Evolutionary conservation across 2,797 vertebrate genomes (phyloP).

Genomic region (Sciurus vulgaris): DNA sequence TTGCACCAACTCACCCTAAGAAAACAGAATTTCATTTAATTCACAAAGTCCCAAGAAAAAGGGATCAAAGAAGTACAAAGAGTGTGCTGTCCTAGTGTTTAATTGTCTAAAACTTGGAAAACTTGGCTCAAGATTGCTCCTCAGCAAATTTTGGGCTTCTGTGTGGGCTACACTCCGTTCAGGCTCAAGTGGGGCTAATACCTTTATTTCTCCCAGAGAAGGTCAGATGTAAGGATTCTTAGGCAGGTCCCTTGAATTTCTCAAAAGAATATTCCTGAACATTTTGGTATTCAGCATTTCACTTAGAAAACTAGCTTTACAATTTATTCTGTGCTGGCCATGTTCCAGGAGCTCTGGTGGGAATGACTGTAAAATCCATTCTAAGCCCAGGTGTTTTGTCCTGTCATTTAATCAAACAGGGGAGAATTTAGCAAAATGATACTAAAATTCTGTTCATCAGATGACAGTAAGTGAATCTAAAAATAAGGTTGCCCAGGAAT

Average conservation of each 20-base stretch:
- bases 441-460: not conserved
- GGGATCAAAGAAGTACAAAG: not conserved
- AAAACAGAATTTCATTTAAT: not conserved
- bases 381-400: not conserved
- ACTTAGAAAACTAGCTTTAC: not conserved
- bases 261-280: not conserved
- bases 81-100: not conserved
- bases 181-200: not conserved
- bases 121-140: not conserved
- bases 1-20: not conserved
- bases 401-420: not conserved
- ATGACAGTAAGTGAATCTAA: not conserved
- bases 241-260: not conserved
- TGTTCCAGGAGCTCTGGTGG: not conserved
- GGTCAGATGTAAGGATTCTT: not conserved
- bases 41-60: slow-evolving; percentile 7
- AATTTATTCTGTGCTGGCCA: not conserved
- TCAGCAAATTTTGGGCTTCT: slow-evolving; percentile 26
- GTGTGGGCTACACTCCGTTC: not conserved
- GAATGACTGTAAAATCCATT: not conserved
- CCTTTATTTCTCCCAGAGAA: not conserved
- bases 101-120: not conserved
- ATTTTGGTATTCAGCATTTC: not conserved
- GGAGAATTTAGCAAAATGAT: not conserved
- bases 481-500: not conserved